Base-by-base conservation (phyloP, 2,113 vertebrate genomes). In the Odocoileus virginianus region DNA sequence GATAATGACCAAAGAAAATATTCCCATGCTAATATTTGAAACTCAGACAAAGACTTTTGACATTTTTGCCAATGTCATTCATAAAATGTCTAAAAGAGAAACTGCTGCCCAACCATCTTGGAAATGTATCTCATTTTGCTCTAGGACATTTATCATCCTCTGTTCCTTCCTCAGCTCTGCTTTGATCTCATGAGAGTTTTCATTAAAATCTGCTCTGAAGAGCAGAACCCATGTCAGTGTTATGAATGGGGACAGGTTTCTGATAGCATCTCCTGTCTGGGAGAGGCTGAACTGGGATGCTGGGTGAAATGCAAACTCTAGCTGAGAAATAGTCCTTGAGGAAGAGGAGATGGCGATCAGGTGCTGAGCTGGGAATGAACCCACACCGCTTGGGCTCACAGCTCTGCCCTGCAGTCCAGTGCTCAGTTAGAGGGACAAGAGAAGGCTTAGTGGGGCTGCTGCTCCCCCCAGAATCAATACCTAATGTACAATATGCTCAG, bases 151-250 rank as follows among this genome's bases (percentile, higher is more conserved):
- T 71, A 96, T 96, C 96, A 87, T 95, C 61, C 88, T 88, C 64
- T 76, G 57, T 83, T 87, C 60, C 28, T 87, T 94, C 50, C 64
- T 94, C 25, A 50, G 30, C 86, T 87, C 61, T 87, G 91, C 91
- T 91, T 94, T 95, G 87, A 95, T 96, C 96, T 97, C 64, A 11
- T 30, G 85, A 54, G 86, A 74, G 52, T 93, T 98, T 98, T 97
- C 95, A 97, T 96, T 95, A 92, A 98, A 97, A 95, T 61, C 95
- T 78, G 64, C 50, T 95, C 61, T 58, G 47, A 94, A 82, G 57
- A 81, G 95, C 67, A 95, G 96, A 60, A 90, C 52, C 50, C 47
- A 45, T 50, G 47, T 95, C 96, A 90, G 30, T n/a, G 54, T 97
- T 97, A 83, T 94, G 91, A 93, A 96, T 91, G 93, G 50, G 86